Evolutionary conservation across 1,140 invertebrate species (phyloP).

Genomic region (Panulirus ornatus): DNA sequence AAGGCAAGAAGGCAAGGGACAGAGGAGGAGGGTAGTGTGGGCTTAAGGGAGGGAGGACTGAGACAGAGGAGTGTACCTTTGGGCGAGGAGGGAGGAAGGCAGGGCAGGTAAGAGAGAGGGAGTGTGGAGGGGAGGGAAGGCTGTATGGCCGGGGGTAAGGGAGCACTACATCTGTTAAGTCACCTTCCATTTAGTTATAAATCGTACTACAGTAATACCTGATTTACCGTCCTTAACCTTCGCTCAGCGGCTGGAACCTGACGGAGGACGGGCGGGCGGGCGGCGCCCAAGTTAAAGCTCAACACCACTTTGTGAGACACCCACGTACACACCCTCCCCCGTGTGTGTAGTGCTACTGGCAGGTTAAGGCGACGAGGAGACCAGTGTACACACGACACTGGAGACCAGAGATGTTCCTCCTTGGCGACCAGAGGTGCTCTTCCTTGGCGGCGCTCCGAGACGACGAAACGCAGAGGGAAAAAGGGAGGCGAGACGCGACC

Average conservation of each 20-base stretch:
- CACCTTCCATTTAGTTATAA: slow-evolving; percentile 32
- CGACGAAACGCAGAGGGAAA: slow-evolving; percentile 40
- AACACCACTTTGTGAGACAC: no score
- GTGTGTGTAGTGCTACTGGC: no score
- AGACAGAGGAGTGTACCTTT: not conserved
- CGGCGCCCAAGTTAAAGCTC: no score
- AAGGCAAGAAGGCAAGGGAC: not conserved
- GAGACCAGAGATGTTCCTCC: no score
- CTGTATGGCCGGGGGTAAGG: not conserved
- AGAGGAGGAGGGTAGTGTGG: not conserved
- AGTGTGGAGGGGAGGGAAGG: not conserved
- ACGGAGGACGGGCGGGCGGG: no score
- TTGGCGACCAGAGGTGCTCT: no score
- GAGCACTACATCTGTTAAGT: no score
- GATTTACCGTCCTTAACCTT: not conserved
- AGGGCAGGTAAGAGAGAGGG: not conserved
- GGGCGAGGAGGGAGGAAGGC: not conserved
- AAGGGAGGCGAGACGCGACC: not conserved
- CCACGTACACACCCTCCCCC: no score
- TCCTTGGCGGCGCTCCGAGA: slow-evolving; percentile 2
- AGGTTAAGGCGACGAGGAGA: no score
- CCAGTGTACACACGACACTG: no score
- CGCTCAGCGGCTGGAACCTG: no score
- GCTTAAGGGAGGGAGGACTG: not conserved
- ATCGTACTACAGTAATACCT: slow-evolving; percentile 17